Base-by-base conservation (phyloP, 2,888 invertebrate genomes). In the Apocheima hispidaria region DNA sequence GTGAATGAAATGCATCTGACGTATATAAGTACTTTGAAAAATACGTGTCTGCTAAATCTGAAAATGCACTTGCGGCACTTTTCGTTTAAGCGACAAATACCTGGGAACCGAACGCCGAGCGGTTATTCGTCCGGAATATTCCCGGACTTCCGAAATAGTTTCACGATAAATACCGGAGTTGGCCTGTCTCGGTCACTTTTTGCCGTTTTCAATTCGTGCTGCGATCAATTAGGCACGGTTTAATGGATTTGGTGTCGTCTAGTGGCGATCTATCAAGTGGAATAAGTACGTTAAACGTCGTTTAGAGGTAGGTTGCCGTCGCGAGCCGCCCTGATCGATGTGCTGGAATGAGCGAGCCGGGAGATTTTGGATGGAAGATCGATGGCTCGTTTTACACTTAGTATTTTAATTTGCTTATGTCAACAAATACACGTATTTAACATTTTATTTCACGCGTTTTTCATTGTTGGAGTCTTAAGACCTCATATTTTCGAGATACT, bases 191-290 rank as follows among this genome's bases (percentile, higher is more conserved):
- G 61, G 65, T 66, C 72, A 80, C 78, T 90, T 88, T 89, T 89
- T 87, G 84, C 88, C 80, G 74, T 84, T 88, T 89, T 89, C 88
- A 89, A 88, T 89, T 86, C 79, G 71, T 75, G 68, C 71, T 73
- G 77, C 86, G 85, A 91, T 91, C 90, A 91, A 90, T 91, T 92
- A 90, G 85, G 87, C 81, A 85, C 80, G 87, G 82, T 87, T 88
- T 88, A 89, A 89, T 90, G 90, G 90, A 88, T 88, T 86, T 82
- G 79, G 85, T 88, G 88, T 86, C 86, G 80, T 76, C 79, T 75
- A 73, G 73, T 68, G 73, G 88, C 84, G 90, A 91, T 90, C 86
- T 84, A 92, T 92, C 84, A 87, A 81, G 70, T 71, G 81, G 81
- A 84, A 81, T 86, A 83, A 87, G 87, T 84, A 88, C 86, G 87